Base-by-base conservation (phyloP, 2,888 invertebrate genomes). In the Altica lythri region DNA sequence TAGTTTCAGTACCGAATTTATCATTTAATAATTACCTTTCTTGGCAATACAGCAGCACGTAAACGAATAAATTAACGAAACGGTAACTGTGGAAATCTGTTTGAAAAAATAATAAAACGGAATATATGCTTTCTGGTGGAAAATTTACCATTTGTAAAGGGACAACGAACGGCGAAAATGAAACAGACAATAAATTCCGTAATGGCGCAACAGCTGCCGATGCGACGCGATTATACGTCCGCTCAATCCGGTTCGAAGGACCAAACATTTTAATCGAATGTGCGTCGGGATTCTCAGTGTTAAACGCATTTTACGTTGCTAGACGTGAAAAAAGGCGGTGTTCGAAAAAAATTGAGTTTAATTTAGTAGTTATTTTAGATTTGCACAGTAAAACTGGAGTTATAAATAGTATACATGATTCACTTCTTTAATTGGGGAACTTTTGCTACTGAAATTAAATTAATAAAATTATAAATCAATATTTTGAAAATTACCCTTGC, bases 131-230 rank as follows among this genome's bases (percentile, higher is more conserved):
- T 14, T 34, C 34, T 34, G 34, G 14, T 34, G 34, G 16, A 34
- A 34, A 34, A 34, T 34, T 34, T 9, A 16, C 14, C 34, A 34
- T 34, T 16, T 14, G 16, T 34, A 30, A 30, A 30, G 16, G 34
- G 16, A 34, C 34, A 34, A 32, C 30, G 10, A 32, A 34, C 16
- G 34, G 4, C 34, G 34, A 34, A 14, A 34, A 34, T 34, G 16
- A 34, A 34, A 34, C 34, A 34, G 34, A 34, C 34, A 16, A 34
- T 34, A 34, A 34, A 34, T 34, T 34, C n/a, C 34, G 34, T 34
- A 34, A 34, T 34, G 16, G 34, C 14, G 34, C 34, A 34, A 34
- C 34, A 34, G 34, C 34, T 34, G 34, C 16, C 12, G 34, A 34
- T 30, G 10, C 30, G 30, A 30, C 6, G 4, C 34, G 30, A 30